phyloP scores from a whole-genome alignment of 2,113 vertebrate species.

The Gulo gulo region DNA sequence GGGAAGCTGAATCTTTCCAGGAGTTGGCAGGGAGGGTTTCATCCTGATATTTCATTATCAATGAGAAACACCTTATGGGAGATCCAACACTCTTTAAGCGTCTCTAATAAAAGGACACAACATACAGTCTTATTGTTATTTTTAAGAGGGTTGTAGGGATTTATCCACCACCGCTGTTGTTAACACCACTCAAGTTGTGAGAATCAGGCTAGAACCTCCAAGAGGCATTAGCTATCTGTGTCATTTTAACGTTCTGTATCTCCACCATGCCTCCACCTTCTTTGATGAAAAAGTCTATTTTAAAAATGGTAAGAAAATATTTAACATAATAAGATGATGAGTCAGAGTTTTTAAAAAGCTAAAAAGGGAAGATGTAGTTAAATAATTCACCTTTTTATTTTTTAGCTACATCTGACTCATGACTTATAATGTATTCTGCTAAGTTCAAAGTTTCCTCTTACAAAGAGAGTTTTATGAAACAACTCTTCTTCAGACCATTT shows the following conservation, averaged over 20 bases:
- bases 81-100: not conserved
- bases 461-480: constrained; percentile 82
- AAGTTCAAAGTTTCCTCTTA: constrained; percentile 83
- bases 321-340: constrained; percentile 77
- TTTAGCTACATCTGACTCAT: constrained; percentile 81
- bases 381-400: constrained; percentile 77
- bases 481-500: constrained; percentile 80
- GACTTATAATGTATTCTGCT: constrained; percentile 79
- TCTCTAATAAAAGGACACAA: constrained; percentile 5
- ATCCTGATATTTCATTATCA: not conserved
- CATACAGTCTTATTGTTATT: not conserved
- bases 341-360: constrained; percentile 77
- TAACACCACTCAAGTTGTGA: not conserved
- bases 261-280: constrained; percentile 43
- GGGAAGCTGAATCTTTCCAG: not conserved
- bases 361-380: constrained; percentile 71
- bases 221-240: constrained; percentile 9
- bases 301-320: constrained; percentile 74
- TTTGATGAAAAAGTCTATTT: constrained; percentile 59
- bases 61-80: constrained; percentile 13
- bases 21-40: not conserved
- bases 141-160: not conserved
- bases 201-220: constrained; percentile 34
- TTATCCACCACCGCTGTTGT: not conserved
- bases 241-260: constrained; percentile 28